Evolutionary conservation across 2,888 invertebrate genomes (phyloP).

Genomic region (Drosophila vallismaia): DNA sequence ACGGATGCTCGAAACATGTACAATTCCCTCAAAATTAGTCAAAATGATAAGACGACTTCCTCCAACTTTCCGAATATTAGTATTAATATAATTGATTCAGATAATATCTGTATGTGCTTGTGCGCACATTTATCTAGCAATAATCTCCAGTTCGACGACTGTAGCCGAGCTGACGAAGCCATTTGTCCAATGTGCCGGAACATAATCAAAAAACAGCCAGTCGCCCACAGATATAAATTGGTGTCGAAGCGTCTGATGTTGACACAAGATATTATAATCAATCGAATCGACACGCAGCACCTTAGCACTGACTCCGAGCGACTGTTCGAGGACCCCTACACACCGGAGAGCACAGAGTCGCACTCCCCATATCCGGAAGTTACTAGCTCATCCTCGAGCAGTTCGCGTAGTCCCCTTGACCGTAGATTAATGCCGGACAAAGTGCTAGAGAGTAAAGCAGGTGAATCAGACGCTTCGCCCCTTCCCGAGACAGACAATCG

Average conservation of each 20-base stretch:
- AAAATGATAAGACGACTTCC: conserved; percentile 7
- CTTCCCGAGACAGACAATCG: conserved; percentile 2
- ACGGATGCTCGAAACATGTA: conserved; percentile 32
- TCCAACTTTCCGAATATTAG: conserved; percentile 69
- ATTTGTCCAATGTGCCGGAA: conserved; percentile 81
- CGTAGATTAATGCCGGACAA: conserved; percentile 38
- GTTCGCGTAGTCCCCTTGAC: conserved; percentile 70
- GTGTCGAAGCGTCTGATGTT: conserved; percentile 80
- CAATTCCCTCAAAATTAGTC: conserved; percentile 28
- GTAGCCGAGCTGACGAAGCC: conserved; percentile 50
- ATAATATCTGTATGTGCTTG: conserved; percentile 82
- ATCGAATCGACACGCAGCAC: conserved; percentile 85
- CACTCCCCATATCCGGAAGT: conserved; percentile 87
- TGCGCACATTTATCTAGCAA: conserved; percentile 67
- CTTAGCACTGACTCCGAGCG: conserved; percentile 80
- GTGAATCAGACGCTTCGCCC: conserved; percentile 10
- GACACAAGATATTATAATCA: conserved; percentile 84
- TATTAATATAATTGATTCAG: conserved; percentile 85
- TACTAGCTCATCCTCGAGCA: conserved; percentile 67
- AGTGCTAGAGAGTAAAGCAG: conserved; percentile 33
- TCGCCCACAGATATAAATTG: conserved; percentile 78
- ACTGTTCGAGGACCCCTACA: conserved; percentile 87
- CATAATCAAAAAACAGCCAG: conserved; percentile 77
- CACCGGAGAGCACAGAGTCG: conserved; percentile 92
- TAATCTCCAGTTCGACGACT: conserved; percentile 21